Base-by-base conservation (phyloP, 2,797 vertebrate genomes). In the Valencia hispanica region DNA sequence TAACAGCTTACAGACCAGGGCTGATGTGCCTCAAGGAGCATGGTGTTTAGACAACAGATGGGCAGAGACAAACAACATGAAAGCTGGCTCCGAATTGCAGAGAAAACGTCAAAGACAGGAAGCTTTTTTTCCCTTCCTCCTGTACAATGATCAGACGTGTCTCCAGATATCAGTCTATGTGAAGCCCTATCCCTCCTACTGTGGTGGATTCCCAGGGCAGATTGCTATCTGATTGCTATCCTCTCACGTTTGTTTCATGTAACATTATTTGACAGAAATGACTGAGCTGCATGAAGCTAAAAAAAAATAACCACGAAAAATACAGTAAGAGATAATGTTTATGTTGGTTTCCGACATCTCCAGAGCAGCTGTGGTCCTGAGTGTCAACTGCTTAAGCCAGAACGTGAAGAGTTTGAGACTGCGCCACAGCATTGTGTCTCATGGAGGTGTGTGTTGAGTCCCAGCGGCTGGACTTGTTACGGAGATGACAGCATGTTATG, bases 401-500 rank as follows among this genome's bases (percentile, higher is more conserved):
- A 82, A 88, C 71, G 74, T 39, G 71, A 68, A 87, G 86, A 85
- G 87, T 89, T 87, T 66, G 89, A 90, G 86, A 78, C 86, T 84
- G 79, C 66, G 84, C 86, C 79, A 76, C 18, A 74, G 86, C 87
- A 73, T 88, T 83, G 81, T 84, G 84, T 90, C 90, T 94, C 84
- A 59, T 82, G 55, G 86, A 92, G 87, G 86, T 90, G 91, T 91
- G 82, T 87, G 85, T 88, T 77, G 83, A 86, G 84, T 92, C 92
- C 91, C 88, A 72, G 59, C 84, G 90, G 91, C 92, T 84, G 86
- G 78, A 91, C 90, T 93, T 90, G 94, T 95, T 95, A 94, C 88
- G 66, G 90, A 94, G 93, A 93, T 93, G 93, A 96, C 92, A 94
- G 93, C 87, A 80, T 94, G 90, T 94, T 94, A 93, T 94, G 91